These are phyloP conservation scores for Stomorhina lunata DNA, from an alignment of 2,888 invertebrate species.

Conservation along the genomic window DNA sequence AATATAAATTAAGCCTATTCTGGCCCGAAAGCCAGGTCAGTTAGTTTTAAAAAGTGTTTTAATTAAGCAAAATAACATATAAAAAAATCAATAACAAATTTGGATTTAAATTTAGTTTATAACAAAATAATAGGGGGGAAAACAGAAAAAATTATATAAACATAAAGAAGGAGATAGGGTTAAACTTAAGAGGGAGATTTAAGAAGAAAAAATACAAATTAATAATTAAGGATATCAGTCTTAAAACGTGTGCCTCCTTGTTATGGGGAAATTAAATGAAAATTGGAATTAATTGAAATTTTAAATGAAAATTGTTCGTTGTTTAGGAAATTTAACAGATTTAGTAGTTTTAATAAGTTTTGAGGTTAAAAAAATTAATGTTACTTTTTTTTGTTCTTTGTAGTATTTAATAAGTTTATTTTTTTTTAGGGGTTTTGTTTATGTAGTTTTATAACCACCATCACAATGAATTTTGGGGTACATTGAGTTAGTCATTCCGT, in stretches of 20 bases:
- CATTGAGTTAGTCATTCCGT: no score
- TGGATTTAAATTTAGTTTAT: neutral
- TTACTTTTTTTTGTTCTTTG: slow-evolving; percentile 25
- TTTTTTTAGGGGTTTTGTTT: neutral
- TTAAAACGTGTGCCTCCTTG: slow-evolving; percentile 69
- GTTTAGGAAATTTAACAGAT: slow-evolving; percentile 26
- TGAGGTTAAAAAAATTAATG: no score
- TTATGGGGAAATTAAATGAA: neutral
- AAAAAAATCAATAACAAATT: slow-evolving; percentile 34
- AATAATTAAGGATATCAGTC: slow-evolving; percentile 62
- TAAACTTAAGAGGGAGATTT: neutral
- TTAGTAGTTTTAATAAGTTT: no score
- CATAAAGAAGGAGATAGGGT: neutral
- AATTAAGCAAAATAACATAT: slow-evolving; percentile 21
- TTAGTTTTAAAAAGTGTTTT: neutral
- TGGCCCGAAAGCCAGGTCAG: slow-evolving; percentile 13
- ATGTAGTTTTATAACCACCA: slow-evolving; percentile 3
- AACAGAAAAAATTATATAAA: neutral
- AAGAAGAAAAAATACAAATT: neutral
- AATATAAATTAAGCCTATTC: slow-evolving; percentile 47
- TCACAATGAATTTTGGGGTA: no score
- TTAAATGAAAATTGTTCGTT: slow-evolving; percentile 32
- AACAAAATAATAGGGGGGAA: no score
- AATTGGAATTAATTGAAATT: neutral
- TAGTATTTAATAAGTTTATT: neutral